phyloP scores from a whole-genome alignment of 2,888 invertebrate genomes.

The Aphidius colemani region DNA sequence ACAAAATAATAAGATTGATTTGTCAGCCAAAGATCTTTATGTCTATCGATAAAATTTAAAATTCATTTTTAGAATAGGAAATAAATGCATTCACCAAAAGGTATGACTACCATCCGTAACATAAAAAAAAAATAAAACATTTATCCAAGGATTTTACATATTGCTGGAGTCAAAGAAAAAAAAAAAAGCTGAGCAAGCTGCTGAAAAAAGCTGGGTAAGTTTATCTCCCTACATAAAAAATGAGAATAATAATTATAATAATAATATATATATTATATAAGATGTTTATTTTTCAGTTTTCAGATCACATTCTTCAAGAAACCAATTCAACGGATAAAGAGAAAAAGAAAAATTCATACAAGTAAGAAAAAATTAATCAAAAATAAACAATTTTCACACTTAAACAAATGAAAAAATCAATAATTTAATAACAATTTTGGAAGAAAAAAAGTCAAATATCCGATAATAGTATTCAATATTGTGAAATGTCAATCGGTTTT shows the following conservation, averaged over 20 bases:
- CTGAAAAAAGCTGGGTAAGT: slow-evolving; percentile 13
- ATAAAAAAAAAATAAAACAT: background rate
- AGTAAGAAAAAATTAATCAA: no score
- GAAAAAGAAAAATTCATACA: no score
- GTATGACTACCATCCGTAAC: background rate
- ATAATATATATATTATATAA: background rate
- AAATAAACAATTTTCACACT: background rate
- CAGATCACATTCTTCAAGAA: no score
- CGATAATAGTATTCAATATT: slow-evolving; percentile 36
- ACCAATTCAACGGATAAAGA: no score
- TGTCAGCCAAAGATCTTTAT: no score
- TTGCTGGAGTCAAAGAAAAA: slow-evolving; percentile 16
- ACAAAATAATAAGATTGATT: background rate
- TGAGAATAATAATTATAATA: slow-evolving; percentile 11
- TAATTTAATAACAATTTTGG: no score
- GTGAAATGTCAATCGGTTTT: slow-evolving; percentile 29
- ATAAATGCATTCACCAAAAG: background rate
- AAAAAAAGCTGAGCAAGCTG: slow-evolving; percentile 17
- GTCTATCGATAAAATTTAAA: no score
- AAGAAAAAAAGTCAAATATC: no score
- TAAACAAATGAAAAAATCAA: background rate
- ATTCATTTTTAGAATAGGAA: slow-evolving; percentile 25
- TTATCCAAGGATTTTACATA: background rate
- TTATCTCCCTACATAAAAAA: slow-evolving; percentile 2
- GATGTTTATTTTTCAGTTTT: no score